Conservation (phyloP, 2,888 invertebrate species). For the Acleris emargana region DNA sequence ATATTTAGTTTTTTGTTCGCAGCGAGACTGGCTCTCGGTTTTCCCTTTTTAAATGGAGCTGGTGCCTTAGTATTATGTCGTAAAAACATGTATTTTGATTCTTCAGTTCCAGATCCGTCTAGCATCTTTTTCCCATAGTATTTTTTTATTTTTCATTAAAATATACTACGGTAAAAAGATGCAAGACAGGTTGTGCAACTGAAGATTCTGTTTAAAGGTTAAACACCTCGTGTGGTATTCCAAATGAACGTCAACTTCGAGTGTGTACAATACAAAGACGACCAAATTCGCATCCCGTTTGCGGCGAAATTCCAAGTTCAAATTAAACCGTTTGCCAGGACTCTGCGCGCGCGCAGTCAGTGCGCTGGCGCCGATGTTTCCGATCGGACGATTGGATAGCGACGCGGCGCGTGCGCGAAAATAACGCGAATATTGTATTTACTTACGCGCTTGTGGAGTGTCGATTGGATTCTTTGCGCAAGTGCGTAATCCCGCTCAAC, state of each 20-base stretch:
- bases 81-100: constrained; percentile 18
- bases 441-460: constrained; percentile 44
- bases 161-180: neutral
- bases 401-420: constrained; percentile 57
- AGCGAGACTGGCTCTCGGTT: neutral
- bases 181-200: constrained; percentile 4
- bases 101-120: too few relatives aligned
- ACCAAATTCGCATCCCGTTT: constrained; percentile 65
- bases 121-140: neutral
- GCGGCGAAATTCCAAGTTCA: constrained; percentile 64
- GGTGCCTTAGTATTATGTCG: neutral
- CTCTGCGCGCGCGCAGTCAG: constrained; percentile 50
- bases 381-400: constrained; percentile 69
- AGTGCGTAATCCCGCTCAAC: constrained; percentile 42
- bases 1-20: constrained; percentile 53
- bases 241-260: constrained; percentile 60
- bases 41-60: constrained; percentile 13
- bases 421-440: constrained; percentile 45
- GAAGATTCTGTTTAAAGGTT: constrained; percentile 45
- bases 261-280: constrained; percentile 62
- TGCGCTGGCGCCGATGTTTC: constrained; percentile 70
- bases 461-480: constrained; percentile 44
- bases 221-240: constrained; percentile 60
- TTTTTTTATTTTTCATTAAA: neutral
- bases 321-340: constrained; percentile 54